Conservation (phyloP, 2,797 vertebrate species). For the Danionella dracula region DNA sequence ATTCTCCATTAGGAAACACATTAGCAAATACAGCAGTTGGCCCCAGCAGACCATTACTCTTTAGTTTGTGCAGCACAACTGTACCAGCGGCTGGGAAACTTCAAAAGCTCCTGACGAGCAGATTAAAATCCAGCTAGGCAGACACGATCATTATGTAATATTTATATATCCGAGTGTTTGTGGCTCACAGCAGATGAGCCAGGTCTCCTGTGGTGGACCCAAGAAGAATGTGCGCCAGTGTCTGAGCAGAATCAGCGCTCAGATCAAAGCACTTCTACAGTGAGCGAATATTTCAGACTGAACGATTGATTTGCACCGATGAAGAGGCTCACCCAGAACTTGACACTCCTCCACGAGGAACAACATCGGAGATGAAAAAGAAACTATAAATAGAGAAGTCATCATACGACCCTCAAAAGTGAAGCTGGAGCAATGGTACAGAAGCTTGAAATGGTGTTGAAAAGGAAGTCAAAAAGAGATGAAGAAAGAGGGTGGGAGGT, state of each 20-base stretch:
- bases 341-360: neutral
- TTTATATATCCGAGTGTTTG: conserved; percentile 48
- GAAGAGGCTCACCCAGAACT: conserved; percentile 19
- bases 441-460: conserved; percentile 1
- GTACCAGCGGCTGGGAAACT: conserved; percentile 18
- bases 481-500: neutral
- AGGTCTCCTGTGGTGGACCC: conserved; percentile 24
- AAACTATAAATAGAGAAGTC: conserved; percentile 13
- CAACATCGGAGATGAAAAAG: conserved; percentile 15
- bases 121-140: conserved; percentile 39
- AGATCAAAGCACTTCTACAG: conserved; percentile 64
- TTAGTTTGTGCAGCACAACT: conserved; percentile 8
- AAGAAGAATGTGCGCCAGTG: conserved; percentile 42
- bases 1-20: conserved; percentile 20
- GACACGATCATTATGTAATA: conserved; percentile 55
- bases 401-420: too few species aligned
- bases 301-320: conserved; percentile 27
- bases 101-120: conserved; percentile 30
- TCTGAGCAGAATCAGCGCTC: conserved; percentile 56
- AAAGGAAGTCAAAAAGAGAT: neutral
- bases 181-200: conserved; percentile 17
- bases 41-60: conserved; percentile 20
- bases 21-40: conserved; percentile 23
- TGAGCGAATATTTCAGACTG: conserved; percentile 24
- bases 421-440: neutral